phyloP scores from a whole-genome alignment of 2,113 vertebrate species.

The Ursus arctos region DNA sequence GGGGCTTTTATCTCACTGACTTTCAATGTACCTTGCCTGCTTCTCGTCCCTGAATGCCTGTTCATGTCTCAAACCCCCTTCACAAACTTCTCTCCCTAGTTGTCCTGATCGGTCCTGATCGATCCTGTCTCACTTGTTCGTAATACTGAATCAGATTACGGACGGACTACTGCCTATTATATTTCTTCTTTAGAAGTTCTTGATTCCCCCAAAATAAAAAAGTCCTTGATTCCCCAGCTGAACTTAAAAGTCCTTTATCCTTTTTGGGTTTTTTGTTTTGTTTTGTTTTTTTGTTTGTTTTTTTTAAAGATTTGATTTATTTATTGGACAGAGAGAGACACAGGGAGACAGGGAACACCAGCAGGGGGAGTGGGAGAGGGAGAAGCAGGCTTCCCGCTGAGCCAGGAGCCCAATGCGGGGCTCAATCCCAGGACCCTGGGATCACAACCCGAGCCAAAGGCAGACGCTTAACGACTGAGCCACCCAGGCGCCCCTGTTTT shows the following conservation, averaged over 20 bases:
- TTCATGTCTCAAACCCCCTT: not conserved
- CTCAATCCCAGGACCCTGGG: no score
- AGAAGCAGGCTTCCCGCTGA: no score
- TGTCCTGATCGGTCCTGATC: not conserved
- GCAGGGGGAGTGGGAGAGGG: no score
- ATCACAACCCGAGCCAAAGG: no score
- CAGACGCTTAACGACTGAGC: no score
- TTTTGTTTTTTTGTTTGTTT: not conserved
- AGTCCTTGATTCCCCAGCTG: not conserved
- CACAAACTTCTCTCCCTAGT: not conserved
- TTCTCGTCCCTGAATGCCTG: not conserved
- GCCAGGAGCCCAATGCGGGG: no score
- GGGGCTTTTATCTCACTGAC: not conserved
- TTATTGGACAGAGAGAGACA: no score
- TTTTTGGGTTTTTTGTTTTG: not conserved
- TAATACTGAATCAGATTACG: not conserved
- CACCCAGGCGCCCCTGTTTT: not conserved
- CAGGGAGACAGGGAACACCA: no score
- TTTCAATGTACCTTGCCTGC: not conserved
- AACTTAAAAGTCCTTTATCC: not conserved
- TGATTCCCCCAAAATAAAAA: not conserved
- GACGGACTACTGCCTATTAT: not conserved
- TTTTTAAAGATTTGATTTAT: no score
- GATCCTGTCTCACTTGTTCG: not conserved
- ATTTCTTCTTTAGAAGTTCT: conserved; percentile 22